Evolutionary conservation across 1,140 invertebrate species (phyloP).

Genomic region (Cydia amplana): DNA sequence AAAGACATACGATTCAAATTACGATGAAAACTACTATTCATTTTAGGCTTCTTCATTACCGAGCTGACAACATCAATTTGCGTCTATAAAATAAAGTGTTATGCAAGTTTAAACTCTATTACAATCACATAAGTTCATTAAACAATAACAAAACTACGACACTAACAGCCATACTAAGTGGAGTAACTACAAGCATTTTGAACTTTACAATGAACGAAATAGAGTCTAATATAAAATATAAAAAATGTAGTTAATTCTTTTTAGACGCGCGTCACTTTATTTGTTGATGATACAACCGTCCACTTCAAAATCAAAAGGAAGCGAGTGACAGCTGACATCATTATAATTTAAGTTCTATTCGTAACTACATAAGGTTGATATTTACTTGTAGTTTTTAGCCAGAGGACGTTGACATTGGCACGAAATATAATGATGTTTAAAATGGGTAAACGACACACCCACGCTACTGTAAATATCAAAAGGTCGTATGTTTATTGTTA

Average conservation of each 20-base stretch:
- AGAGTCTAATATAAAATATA: constrained; percentile 11
- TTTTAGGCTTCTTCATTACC: not conserved
- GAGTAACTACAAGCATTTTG: not conserved
- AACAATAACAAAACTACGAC: not conserved
- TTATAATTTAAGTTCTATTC: not conserved
- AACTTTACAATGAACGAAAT: not conserved
- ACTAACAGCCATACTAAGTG: not conserved
- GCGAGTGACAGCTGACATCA: not conserved
- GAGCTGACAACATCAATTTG: not conserved
- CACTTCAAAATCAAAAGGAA: not conserved
- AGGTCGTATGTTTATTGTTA: not conserved
- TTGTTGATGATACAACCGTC: constrained; percentile 6
- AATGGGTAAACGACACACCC: not conserved
- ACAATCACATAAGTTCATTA: not conserved
- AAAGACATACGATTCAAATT: not conserved
- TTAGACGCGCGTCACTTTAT: not conserved
- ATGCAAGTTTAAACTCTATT: constrained; percentile 3
- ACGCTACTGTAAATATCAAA: not conserved
- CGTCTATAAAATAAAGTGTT: not conserved
- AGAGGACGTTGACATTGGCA: not conserved
- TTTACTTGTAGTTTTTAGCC: not conserved
- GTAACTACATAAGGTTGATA: not conserved
- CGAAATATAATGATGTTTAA: not conserved
- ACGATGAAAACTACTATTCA: not conserved
- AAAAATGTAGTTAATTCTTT: not conserved